Evolutionary conservation across 1,140 invertebrate genomes (phyloP).

Genomic region (Trachelipus rathkii): DNA sequence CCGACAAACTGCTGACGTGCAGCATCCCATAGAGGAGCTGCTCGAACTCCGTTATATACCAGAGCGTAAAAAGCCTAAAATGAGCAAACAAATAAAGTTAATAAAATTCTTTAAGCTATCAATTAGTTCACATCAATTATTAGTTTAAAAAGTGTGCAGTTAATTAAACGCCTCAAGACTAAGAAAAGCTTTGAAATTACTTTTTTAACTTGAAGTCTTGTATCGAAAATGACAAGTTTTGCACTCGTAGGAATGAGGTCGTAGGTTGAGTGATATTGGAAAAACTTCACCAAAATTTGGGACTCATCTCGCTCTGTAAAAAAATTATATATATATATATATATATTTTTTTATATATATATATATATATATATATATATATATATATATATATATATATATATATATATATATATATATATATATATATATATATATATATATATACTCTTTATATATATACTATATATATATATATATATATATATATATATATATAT

Average conservation of each 20-base stretch:
- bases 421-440: too few species aligned
- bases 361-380: conserved; percentile 13
- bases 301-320: conserved; percentile 92
- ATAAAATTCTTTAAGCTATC: neutral
- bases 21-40: conserved; percentile 96
- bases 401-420: neutral
- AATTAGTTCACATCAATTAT: neutral
- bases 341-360: neutral
- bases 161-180: neutral
- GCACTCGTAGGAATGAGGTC: conserved; percentile 98
- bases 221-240: conserved; percentile 98
- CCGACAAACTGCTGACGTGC: conserved; percentile 83
- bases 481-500: conserved; percentile 11
- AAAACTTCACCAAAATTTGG: conserved; percentile 96
- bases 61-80: conserved; percentile 91
- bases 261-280: conserved; percentile 98
- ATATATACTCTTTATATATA: neutral
- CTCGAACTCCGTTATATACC: conserved; percentile 96
- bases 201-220: conserved; percentile 96
- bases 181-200: conserved; percentile 17
- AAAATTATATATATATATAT: conserved; percentile 32
- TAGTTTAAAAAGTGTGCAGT: neutral
- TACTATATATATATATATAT: conserved; percentile 5
- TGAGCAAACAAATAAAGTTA: neutral
- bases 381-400: conserved; percentile 11